phyloP scores from a whole-genome alignment of 1,140 invertebrate species.

The Oscheius sp. region DNA sequence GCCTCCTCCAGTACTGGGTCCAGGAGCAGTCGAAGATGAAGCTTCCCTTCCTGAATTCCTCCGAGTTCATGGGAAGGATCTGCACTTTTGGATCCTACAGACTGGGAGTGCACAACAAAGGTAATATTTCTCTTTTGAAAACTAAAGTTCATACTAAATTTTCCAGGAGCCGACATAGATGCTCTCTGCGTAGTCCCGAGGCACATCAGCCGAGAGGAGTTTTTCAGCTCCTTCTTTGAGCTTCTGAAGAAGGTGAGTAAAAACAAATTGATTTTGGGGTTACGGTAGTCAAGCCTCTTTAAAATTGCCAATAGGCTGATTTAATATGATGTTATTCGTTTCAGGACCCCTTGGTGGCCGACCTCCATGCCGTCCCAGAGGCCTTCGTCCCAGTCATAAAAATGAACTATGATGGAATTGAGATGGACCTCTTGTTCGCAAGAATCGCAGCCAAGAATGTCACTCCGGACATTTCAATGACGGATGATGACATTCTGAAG shows the following conservation, averaged over 20 bases:
- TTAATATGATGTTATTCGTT: constrained; percentile 27
- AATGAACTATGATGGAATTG: constrained; percentile 97
- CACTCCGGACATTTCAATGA: not conserved
- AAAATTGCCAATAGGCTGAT: too few species aligned
- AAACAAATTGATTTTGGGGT: too few species aligned
- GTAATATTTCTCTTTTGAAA: too few species aligned
- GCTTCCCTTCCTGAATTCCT: too few species aligned
- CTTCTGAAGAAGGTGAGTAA: constrained; percentile 77
- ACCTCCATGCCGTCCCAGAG: constrained; percentile 82
- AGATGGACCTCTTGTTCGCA: constrained; percentile 88
- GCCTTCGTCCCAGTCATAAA: constrained; percentile 99
- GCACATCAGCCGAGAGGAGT: constrained; percentile 88
- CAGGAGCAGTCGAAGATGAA: too few species aligned
- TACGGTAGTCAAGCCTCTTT: too few species aligned
- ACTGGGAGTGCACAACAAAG: constrained; percentile 82
- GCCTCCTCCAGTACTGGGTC: too few species aligned
- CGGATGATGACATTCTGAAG: constrained; percentile 3
- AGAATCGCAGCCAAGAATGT: constrained; percentile 76
- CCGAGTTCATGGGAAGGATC: too few species aligned
- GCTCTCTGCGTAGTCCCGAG: constrained; percentile 93
- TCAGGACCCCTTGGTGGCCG: constrained; percentile 53
- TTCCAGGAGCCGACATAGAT: constrained; percentile 94
- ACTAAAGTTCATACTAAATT: too few species aligned
- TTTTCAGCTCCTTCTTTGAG: constrained; percentile 90
- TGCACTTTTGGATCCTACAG: constrained; percentile 96